Base-by-base conservation (phyloP, 64 coral and sea anemone species). In the Dendrophyllia cribrosa region DNA sequence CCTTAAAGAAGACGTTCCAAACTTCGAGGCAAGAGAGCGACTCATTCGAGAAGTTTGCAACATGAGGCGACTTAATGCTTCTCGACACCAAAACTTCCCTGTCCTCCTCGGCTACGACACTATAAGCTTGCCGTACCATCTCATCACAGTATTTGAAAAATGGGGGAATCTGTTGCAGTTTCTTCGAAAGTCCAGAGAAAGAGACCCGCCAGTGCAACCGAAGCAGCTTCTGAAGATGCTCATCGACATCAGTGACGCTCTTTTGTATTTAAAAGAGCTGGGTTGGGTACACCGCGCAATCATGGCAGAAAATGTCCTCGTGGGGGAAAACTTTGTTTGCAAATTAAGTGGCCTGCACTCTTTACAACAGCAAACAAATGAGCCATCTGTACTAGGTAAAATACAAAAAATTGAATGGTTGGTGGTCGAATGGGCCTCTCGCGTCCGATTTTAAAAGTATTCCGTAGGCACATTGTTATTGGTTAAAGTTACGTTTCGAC, bases 91-190 rank as follows among this genome's bases (percentile, higher is more conserved):
- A 75, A 75, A 51, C 45, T 75, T 75, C 44, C 72, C 72, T 17
- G 15, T 51, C 34, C 72, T 75, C 0, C 72, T 75, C 0, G 43
- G 44, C 17, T 75, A 75, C 44, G 34, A 49, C 72, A 75, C 72
- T 5, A 25, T 14, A 44, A 48, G 12, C 14, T 75, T 75, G 43
- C 72, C 72, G 3, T 92, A 87, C 52, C 91, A 92, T n/a, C 20
- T 92, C 14, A 92, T 92, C 52, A 86, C 83, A 12, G 91, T 59
- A 47, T 49, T 82, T 43, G 70, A 72, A 26, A 52, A 58, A 3
- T 26, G 45, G 11, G 77, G 90, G 9, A 61, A 92, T 7, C 90
- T 96, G 14, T 68, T 92, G 51, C 34, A 71, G 58, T 96, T 84
- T 66, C 65, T 96, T n/a, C 77, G 64, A 43, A 47, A 11, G 0